These are phyloP conservation scores for Amblyjoppa proteus DNA, from an alignment of 2,888 invertebrate species.

Conservation along the genomic window DNA sequence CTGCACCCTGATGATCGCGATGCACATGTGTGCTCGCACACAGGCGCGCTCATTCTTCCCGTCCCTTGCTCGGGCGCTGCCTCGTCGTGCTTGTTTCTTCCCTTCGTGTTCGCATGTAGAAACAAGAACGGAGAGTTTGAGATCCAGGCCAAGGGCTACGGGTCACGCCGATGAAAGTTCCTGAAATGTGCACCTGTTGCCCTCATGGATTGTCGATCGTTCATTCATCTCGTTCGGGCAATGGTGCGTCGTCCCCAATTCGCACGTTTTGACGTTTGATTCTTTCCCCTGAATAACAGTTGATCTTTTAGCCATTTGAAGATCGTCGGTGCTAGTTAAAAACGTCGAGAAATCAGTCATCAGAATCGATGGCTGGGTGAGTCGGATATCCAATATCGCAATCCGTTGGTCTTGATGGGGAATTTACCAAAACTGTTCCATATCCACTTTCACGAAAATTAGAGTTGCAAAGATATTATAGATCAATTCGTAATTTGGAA, in stretches of 20 bases:
- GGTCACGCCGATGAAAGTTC: constrained; percentile 51
- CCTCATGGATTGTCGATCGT: constrained; percentile 65
- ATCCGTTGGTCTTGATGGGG: no score
- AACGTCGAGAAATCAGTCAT: neutral
- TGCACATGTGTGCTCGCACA: constrained; percentile 9
- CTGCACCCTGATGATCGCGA: constrained; percentile 48
- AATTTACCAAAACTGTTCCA: no score
- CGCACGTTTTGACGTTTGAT: neutral
- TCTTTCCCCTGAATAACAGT: neutral
- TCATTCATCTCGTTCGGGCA: constrained; percentile 20
- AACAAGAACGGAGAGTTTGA: constrained; percentile 43
- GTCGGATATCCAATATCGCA: no score
- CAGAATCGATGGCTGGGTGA: neutral
- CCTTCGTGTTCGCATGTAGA: constrained; percentile 40
- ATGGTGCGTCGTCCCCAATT: neutral
- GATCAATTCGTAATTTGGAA: neutral
- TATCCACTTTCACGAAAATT: no score
- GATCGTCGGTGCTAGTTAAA: neutral
- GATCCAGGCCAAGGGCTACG: constrained; percentile 54
- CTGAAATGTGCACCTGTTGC: constrained; percentile 65
- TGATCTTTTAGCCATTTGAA: neutral
- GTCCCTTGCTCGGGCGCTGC: constrained; percentile 33
- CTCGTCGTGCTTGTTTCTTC: constrained; percentile 49
- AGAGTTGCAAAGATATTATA: no score
- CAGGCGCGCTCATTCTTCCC: constrained; percentile 33